These are phyloP conservation scores for Stercorarius parasiticus DNA, from an alignment of 2,113 vertebrate species.

Conservation along the genomic window DNA sequence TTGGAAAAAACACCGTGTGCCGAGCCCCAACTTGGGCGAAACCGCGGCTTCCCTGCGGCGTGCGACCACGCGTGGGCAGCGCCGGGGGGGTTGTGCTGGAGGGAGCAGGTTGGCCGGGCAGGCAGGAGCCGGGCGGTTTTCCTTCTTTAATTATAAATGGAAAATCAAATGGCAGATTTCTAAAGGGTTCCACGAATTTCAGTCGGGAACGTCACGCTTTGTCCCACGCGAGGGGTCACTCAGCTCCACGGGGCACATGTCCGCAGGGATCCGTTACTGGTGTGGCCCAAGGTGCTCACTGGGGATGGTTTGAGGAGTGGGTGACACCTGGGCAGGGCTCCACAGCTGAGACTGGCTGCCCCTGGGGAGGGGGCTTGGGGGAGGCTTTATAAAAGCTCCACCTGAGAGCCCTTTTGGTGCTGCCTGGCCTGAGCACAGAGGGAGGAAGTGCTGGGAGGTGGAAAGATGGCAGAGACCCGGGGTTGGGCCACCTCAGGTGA, in stretches of 20 bases:
- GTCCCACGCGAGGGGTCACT: accelerated
- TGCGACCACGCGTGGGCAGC: accelerated
- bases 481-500: accelerated
- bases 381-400: background rate
- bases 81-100: background rate
- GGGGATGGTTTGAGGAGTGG: accelerated
- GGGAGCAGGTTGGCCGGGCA: too few species aligned
- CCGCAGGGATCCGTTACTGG: accelerated
- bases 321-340: background rate
- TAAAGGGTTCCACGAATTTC: background rate
- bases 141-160: background rate
- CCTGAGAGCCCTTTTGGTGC: accelerated
- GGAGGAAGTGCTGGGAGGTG: accelerated
- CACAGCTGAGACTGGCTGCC: background rate
- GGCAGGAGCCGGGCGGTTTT: background rate
- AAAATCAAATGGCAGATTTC: background rate
- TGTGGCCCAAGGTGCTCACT: background rate
- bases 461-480: background rate
- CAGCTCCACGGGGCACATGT: background rate
- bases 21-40: accelerated
- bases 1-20: accelerated
- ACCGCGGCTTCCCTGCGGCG: accelerated
- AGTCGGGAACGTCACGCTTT: background rate
- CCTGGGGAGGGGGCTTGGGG: too few species aligned
- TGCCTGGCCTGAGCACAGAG: accelerated